A percentile compares a stretch with the other conserved stretches of the same genome.
Evolutionary conservation across 2,113 vertebrate species (phyloP).

Genomic region (Perognathus longimembris): DNA sequence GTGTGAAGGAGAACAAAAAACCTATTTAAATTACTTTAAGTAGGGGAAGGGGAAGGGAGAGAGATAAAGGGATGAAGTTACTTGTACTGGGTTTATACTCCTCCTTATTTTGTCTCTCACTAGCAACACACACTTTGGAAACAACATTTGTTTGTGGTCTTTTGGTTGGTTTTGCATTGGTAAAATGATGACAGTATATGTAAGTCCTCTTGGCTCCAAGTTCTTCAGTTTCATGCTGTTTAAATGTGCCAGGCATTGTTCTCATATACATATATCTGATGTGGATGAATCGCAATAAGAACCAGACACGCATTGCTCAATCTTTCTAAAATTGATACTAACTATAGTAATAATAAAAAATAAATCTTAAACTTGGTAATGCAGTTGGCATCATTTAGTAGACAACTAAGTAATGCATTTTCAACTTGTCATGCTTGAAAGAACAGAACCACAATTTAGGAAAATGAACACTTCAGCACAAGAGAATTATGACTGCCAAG

Average conservation of each 20-base stretch:
- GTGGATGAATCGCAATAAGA: not conserved
- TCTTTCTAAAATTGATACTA: conserved; percentile 55
- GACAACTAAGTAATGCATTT: conserved; percentile 70
- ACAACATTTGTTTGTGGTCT: not conserved
- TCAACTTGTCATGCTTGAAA: conserved; percentile 83
- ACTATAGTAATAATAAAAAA: conserved; percentile 55
- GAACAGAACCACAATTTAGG: conserved; percentile 81
- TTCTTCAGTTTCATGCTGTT: conserved; percentile 2
- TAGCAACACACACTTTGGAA: not conserved
- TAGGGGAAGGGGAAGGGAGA: too few species aligned
- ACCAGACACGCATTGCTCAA: not conserved
- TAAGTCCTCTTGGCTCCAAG: not conserved
- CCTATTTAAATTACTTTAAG: too few species aligned
- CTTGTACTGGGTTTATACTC: not conserved
- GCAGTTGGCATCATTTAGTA: conserved; percentile 58
- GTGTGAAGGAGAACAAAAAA: too few species aligned
- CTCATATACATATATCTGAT: not conserved
- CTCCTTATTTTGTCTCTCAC: not conserved
- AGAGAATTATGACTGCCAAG: conserved; percentile 76
- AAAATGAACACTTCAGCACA: conserved; percentile 68
- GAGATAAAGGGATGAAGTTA: not conserved
- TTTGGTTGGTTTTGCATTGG: not conserved
- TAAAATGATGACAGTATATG: not conserved
- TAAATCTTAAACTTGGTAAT: conserved; percentile 60
- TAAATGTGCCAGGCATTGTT: not conserved